Evolutionary conservation across 2,797 vertebrate species (phyloP), one percentile per base, ranked within the genome.

Genomic region (Tokudaia muenninki): DNA sequence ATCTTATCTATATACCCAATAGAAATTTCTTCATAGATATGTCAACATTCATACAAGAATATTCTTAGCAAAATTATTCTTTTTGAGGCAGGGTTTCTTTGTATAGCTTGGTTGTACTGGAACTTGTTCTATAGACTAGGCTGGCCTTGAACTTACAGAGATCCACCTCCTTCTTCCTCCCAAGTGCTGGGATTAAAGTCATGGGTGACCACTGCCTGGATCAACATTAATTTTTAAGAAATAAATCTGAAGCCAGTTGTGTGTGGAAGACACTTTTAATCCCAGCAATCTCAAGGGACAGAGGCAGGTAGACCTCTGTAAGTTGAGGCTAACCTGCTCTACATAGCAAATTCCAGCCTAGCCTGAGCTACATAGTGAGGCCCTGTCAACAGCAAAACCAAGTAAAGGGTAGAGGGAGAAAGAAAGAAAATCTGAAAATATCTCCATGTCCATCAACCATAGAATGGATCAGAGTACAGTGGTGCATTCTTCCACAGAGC

Each of bases 141-240:
- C 24, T 61, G 55, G 55, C n/a, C 55, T 41, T 41, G 80, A 82
- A 17, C 7, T 83, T 6, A 29, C 22, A 61, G 37, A 61, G n/a
- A 44, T 44, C 81, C 0, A 4, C 81, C 81, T 61, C 24, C 24
- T 57, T 44, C 8, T 44, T 16, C 57, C 80, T 82, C 57, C 14
- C 13, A 44, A 83, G 37, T 29, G 24, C 57, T 83, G 57, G 57
- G 14, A 61, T 61, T 61, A 61, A 83, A 61, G 3, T 7, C 16
- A 4, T 61, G 57, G 0, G 2, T 8, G 24, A 44, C n/a, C 7
- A 41, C 14, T 1, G 0, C 37, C 59, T 4, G 1, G 37, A 8
- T 83, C 37, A 93, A 70, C 19, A 14, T 34, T 82, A 52, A 79
- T 94, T 90, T 90, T 83, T 31, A 78, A 77, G 77, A 94, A 95